phyloP scores from a whole-genome alignment of 2,888 invertebrate genomes.

The Lithodes maja region DNA sequence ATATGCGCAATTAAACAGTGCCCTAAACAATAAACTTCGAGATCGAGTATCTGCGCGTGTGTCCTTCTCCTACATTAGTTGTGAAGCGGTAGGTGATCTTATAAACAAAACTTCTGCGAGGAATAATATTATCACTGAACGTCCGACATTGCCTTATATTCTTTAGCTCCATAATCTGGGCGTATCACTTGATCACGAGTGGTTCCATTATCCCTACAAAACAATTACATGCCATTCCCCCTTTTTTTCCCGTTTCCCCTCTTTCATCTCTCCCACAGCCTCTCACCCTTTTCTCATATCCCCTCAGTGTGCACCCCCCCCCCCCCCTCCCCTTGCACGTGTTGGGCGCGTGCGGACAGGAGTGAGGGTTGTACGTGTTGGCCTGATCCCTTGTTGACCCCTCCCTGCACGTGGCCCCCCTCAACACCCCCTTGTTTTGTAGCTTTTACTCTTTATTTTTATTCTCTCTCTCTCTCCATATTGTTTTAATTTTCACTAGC shows the following conservation, averaged over 20 bases:
- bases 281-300: neutral
- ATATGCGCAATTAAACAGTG: no score
- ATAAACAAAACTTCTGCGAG: no score
- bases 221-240: neutral
- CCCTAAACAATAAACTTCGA: no score
- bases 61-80: no score
- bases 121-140: no score
- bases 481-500: neutral
- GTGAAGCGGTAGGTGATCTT: no score
- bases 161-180: no score
- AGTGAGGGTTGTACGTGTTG: neutral
- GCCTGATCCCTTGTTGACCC: constrained; percentile 14
- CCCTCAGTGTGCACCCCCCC: neutral
- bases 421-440: neutral
- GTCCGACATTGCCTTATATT: no score
- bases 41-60: no score
- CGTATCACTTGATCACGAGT: no score
- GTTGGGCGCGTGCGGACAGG: neutral
- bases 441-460: neutral
- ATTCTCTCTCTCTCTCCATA: neutral
- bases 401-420: neutral
- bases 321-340: neutral
- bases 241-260: neutral
- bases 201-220: no score
- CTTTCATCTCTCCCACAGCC: neutral